Percentiles rank a stretch among this genome's conserved stretches.
Conservation (phyloP, 2,113 vertebrate genomes). For the Tachysurus vachellii region DNA sequence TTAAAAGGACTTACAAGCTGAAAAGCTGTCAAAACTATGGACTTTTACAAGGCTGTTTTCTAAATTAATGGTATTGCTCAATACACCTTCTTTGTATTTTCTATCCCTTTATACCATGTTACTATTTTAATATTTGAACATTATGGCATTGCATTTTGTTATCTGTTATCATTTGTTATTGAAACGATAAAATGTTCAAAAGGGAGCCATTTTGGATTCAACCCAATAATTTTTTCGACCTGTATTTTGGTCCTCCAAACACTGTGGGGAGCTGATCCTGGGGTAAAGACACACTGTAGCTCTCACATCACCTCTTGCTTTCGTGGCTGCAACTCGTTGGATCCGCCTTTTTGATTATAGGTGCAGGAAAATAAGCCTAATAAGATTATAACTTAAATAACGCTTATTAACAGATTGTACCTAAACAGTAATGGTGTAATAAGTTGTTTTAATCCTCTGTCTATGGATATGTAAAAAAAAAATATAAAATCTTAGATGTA, state of each 20-base stretch:
- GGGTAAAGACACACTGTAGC: neutral
- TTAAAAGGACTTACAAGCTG: too few relatives aligned
- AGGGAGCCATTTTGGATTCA: neutral
- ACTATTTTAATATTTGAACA: too few relatives aligned
- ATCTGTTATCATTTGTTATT: too few relatives aligned
- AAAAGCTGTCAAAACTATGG: too few relatives aligned
- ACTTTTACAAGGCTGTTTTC: too few relatives aligned
- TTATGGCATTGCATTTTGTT: too few relatives aligned
- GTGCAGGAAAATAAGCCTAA: neutral
- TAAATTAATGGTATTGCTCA: too few relatives aligned
- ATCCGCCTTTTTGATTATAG: neutral
- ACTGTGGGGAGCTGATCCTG: neutral
- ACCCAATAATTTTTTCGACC: neutral
- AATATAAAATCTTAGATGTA: neutral
- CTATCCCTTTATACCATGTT: too few relatives aligned
- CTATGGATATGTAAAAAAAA: neutral
- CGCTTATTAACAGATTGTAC: neutral
- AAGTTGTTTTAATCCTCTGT: neutral
- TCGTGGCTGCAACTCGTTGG: neutral
- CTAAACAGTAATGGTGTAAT: neutral
- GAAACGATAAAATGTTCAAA: neutral
- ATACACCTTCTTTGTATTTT: too few relatives aligned
- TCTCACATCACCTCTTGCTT: neutral
- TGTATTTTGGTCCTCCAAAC: constrained; percentile 15
- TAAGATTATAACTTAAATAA: neutral